These are phyloP conservation scores for Spheniscus mendiculus DNA, from an alignment of 2,113 vertebrate species.

Conservation along the genomic window DNA sequence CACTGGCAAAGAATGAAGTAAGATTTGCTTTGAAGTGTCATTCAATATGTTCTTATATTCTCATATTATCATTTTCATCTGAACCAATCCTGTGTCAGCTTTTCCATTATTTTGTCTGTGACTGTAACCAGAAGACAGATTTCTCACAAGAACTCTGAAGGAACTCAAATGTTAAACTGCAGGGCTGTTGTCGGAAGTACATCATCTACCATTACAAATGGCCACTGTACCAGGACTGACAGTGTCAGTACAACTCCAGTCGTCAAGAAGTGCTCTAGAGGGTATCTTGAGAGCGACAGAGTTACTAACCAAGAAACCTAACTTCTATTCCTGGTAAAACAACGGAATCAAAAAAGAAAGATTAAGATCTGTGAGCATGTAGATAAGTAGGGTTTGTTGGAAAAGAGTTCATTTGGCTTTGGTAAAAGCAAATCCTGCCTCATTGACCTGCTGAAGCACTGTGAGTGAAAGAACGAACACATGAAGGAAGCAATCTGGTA, in stretches of 20 bases:
- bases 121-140: neutral
- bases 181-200: neutral
- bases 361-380: neutral
- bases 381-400: neutral
- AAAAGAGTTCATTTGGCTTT: neutral
- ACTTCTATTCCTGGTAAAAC: neutral
- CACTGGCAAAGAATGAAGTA: neutral
- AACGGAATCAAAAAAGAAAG: neutral
- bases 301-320: neutral
- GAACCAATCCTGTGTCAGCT: neutral
- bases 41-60: accelerated
- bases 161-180: neutral
- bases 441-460: neutral
- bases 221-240: neutral
- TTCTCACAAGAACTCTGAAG: neutral
- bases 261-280: neutral
- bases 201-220: neutral
- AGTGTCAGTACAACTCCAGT: neutral
- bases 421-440: neutral
- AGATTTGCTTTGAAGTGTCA: neutral
- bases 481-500: neutral
- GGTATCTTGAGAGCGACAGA: neutral
- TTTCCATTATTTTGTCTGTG: neutral
- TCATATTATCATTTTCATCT: neutral
- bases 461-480: neutral